A percentile compares a stretch with the other conserved stretches of the same genome.
Evolutionary conservation across 2,113 vertebrate species (phyloP).

Genomic region (Agapornis roseicollis): DNA sequence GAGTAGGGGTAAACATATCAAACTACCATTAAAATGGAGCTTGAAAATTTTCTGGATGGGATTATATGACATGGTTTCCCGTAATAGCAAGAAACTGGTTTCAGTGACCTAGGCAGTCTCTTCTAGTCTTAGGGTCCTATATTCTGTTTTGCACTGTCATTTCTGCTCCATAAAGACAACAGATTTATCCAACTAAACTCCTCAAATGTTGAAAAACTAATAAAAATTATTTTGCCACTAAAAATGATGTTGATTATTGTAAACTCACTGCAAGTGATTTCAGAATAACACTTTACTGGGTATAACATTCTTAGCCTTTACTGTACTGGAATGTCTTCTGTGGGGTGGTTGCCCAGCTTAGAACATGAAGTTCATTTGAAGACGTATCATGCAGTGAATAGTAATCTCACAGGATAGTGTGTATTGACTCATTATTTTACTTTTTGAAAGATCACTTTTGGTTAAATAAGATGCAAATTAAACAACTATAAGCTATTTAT

Average conservation of each 20-base stretch:
- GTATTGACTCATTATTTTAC: background rate
- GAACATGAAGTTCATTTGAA: background rate
- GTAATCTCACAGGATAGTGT: background rate
- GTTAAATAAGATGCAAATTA: background rate
- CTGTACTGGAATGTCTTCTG: background rate
- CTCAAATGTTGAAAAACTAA: background rate
- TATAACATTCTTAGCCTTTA: background rate
- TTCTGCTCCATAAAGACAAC: background rate
- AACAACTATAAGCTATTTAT: background rate
- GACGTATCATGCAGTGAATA: background rate
- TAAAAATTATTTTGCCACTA: background rate
- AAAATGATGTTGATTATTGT: background rate
- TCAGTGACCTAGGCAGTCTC: background rate
- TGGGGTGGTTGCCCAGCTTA: background rate
- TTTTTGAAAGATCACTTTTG: background rate
- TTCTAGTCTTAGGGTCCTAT: background rate
- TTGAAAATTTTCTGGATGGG: conserved; percentile 30
- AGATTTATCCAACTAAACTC: background rate
- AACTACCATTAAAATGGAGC: conserved; percentile 31
- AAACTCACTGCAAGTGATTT: background rate
- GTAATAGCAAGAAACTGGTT: conserved; percentile 50
- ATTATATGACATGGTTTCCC: conserved; percentile 60
- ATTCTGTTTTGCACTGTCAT: background rate
- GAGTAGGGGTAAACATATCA: conserved; percentile 27
- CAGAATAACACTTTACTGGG: background rate